Base-by-base conservation (phyloP, 2,888 invertebrate genomes). In the Caenorhabditis imperialis region DNA sequence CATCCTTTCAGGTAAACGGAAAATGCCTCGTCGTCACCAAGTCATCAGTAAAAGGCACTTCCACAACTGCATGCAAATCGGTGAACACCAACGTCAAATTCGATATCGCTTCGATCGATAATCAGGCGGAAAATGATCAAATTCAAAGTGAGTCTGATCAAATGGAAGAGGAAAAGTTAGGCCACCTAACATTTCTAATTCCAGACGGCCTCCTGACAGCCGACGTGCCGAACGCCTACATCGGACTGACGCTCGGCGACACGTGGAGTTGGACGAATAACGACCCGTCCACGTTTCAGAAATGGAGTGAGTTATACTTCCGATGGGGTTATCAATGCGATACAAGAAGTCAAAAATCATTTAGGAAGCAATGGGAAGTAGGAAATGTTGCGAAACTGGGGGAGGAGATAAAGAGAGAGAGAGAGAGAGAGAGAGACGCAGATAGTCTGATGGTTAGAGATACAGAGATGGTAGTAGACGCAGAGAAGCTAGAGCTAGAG, bases 201-300 rank as follows among this genome's bases (percentile, higher is more conserved):
- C 40, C 57, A 65, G 65, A 51, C 14, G 44, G 35, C 1, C 51
- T 67, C 1, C 0, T 3, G n/a, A 20, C 18, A 0, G 44, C 23
- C 14, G 20, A 50, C 16, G 14, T 44, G 3, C 20, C 12, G 3
- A 6, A n/a, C 5, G 67, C 67, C 2, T 67, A 50, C 44, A 57
- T 58, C 7, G 67, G 57, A 0, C 25, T 50, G 10, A 25, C n/a
- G 12, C 20, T 33, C 12, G 44, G 33, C 7, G 18, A 47, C n/a
- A 50, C 38, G 25, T 70, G 70, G 70, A 16, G 14, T 6, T 71
- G 70, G 70, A 27, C 25, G 8, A 62, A 62, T 35, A 27, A 27
- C 6, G 58, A 69, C 44, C 25, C 50, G 10, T 62, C 70, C 4
- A 40, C 30, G 0, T 71, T 55, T 16, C 14, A 0, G n/a, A 71